Percentiles rank a stretch among this genome's conserved stretches.
Evolutionary conservation across 2,113 vertebrate genomes (phyloP).

Genomic region (Recurvirostra avosetta): DNA sequence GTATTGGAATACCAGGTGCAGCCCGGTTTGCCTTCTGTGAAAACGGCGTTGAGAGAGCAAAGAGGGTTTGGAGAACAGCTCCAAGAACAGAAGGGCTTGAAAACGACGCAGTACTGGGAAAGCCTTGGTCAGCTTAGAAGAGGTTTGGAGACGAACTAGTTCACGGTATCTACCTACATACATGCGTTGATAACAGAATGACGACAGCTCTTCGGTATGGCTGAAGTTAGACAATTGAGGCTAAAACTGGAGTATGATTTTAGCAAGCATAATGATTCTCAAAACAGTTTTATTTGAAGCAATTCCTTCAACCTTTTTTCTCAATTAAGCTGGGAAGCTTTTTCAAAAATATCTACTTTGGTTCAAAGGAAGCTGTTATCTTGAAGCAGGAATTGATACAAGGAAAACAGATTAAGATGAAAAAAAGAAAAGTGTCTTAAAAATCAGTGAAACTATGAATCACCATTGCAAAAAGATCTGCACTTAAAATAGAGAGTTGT

Average conservation of each 20-base stretch:
- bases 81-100: neutral
- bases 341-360: neutral
- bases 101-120: neutral
- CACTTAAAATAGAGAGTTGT: neutral
- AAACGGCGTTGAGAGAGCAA: accelerated
- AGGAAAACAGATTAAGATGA: neutral
- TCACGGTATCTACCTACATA: neutral
- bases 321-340: neutral
- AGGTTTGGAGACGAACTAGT: neutral
- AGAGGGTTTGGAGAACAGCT: neutral
- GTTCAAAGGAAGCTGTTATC: neutral
- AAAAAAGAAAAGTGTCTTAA: neutral
- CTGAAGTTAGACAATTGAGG: neutral
- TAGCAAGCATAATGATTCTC: neutral
- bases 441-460: neutral
- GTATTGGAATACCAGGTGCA: neutral
- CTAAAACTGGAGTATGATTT: neutral
- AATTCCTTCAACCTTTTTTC: neutral
- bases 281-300: neutral
- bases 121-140: neutral
- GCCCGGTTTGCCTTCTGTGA: neutral
- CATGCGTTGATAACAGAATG: neutral
- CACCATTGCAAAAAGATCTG: neutral
- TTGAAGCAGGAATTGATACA: neutral
- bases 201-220: neutral